These are phyloP conservation scores for Catonia carolina DNA, from an alignment of 2,888 invertebrate genomes.

Conservation along the genomic window DNA sequence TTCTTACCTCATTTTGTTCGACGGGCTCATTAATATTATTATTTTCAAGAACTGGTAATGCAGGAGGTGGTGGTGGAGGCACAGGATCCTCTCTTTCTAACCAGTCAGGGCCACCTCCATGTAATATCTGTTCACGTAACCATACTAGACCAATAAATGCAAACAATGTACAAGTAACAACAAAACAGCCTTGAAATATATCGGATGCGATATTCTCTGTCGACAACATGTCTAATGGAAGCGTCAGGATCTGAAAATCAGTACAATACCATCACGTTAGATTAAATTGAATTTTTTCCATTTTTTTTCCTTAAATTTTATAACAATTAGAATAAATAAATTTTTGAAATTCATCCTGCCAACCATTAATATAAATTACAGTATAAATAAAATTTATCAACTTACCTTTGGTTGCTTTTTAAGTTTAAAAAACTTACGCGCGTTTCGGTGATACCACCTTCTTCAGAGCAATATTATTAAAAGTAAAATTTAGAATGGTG, in stretches of 20 bases:
- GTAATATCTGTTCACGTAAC: constrained; percentile 95
- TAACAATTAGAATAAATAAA: no score
- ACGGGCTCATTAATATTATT: constrained; percentile 38
- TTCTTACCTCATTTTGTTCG: constrained; percentile 22
- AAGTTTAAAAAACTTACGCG: no score
- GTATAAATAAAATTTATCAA: no score
- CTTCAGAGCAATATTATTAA: no score
- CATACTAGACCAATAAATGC: constrained; percentile 96
- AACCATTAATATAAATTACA: no score
- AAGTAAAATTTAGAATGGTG: no score
- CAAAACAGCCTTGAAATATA: constrained; percentile 93
- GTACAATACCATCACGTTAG: no score
- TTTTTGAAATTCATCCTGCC: no score
- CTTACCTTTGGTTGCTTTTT: no score
- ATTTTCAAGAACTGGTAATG: constrained; percentile 10
- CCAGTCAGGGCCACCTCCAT: constrained; percentile 97
- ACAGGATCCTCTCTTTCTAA: constrained; percentile 49
- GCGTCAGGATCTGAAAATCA: constrained; percentile 55
- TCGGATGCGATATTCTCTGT: constrained; percentile 89
- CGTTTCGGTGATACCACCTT: no score
- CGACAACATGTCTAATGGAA: constrained; percentile 88
- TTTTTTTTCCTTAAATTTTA: no score
- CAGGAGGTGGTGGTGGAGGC: constrained; percentile 11
- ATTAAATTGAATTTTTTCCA: no score
- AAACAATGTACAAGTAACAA: constrained; percentile 91